A percentile compares a stretch with the other conserved stretches of the same genome.
These are phyloP conservation scores for Dinothrombium tinctorium DNA, from an alignment of 1,140 invertebrate genomes.

Conservation along the genomic window DNA sequence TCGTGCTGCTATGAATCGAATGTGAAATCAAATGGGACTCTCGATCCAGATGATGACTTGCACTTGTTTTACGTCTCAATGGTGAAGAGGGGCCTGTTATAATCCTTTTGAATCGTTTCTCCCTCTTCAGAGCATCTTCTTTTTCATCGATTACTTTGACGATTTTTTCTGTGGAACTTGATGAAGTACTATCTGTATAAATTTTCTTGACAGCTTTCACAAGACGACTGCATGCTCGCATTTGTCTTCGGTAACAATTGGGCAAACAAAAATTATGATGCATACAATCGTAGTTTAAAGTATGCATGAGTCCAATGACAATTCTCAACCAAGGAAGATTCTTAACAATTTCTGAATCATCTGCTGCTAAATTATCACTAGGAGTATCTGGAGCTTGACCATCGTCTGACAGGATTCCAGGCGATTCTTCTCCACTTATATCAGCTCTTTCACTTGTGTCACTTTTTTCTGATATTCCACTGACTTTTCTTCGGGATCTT, in stretches of 20 bases:
- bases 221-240: slow-evolving; percentile 60
- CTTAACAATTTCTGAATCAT: slow-evolving; percentile 46
- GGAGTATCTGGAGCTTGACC: slow-evolving; percentile 55
- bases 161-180: neutral
- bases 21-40: slow-evolving; percentile 12
- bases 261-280: slow-evolving; percentile 86
- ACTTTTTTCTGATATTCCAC: slow-evolving; percentile 62
- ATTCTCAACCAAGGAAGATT: slow-evolving; percentile 85
- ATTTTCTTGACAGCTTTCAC: slow-evolving; percentile 53
- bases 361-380: slow-evolving; percentile 51
- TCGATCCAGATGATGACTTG: slow-evolving; percentile 30
- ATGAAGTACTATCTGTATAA: slow-evolving; percentile 11
- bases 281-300: slow-evolving; percentile 74
- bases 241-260: slow-evolving; percentile 75
- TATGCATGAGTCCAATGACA: slow-evolving; percentile 35
- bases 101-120: slow-evolving; percentile 21
- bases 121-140: slow-evolving; percentile 26
- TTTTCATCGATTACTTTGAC: slow-evolving; percentile 21
- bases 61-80: slow-evolving; percentile 42
- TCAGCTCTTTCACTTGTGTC: slow-evolving; percentile 57
- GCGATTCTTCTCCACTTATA: slow-evolving; percentile 58
- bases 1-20: slow-evolving; percentile 16
- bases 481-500: slow-evolving; percentile 57
- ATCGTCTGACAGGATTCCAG: slow-evolving; percentile 64
- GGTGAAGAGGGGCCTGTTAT: slow-evolving; percentile 36